These are phyloP conservation scores for Aphaenogaster rudis DNA, from an alignment of 1,140 invertebrate species.

Conservation along the genomic window DNA sequence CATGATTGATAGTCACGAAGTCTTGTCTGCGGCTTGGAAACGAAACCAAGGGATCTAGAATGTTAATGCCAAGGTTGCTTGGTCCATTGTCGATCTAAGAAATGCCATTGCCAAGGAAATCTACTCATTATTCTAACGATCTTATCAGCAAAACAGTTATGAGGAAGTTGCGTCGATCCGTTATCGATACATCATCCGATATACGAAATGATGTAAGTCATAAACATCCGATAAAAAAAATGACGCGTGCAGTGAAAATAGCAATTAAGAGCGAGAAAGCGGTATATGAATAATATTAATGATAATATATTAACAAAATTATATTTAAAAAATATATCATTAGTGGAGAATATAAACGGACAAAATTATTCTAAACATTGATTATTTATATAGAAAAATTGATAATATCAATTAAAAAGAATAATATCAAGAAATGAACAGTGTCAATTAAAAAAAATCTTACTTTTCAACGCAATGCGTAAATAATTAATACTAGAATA, in stretches of 20 bases:
- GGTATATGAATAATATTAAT: neutral
- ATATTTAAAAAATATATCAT: neutral
- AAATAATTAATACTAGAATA: constrained; percentile 34
- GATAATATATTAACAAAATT: constrained; percentile 6
- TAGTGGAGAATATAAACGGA: neutral
- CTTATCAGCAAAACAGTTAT: constrained; percentile 66
- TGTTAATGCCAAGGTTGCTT: constrained; percentile 68
- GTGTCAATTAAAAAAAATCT: neutral
- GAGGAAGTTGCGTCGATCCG: constrained; percentile 45
- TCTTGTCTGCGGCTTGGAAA: constrained; percentile 44
- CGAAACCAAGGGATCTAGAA: constrained; percentile 61
- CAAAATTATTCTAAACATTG: neutral
- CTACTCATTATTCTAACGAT: constrained; percentile 65
- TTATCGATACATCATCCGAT: constrained; percentile 49
- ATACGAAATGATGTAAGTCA: constrained; percentile 26
- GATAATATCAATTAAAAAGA: neutral
- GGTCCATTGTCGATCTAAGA: constrained; percentile 65
- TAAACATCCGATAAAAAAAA: neutral
- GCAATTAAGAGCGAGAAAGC: neutral
- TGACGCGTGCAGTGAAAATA: neutral
- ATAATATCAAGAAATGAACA: neutral
- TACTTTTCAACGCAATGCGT: neutral
- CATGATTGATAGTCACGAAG: constrained; percentile 53
- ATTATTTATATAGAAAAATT: neutral
- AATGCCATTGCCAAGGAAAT: constrained; percentile 71